Evolutionary conservation across 2,113 vertebrate species (phyloP).

Genomic region (Scalopus aquaticus): DNA sequence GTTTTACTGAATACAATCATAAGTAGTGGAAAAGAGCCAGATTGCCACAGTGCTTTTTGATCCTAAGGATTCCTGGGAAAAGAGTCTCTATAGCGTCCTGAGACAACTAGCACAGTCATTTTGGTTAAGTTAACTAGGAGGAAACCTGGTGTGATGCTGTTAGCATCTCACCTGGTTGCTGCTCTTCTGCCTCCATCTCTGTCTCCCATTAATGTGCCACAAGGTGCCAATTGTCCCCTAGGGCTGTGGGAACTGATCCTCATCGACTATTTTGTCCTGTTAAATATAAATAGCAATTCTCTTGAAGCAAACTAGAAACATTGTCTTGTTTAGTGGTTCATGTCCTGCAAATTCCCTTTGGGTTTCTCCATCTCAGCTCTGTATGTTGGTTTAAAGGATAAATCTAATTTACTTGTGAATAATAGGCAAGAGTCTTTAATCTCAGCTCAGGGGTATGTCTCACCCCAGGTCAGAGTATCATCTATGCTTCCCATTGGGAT

Average conservation of each 20-base stretch:
- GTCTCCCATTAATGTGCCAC: background rate
- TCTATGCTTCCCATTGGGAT: background rate
- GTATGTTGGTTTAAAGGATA: slow-evolving; percentile 1
- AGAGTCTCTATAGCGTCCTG: background rate
- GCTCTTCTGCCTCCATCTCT: background rate
- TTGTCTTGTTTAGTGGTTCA: background rate
- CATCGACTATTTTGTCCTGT: background rate
- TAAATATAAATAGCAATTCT: background rate
- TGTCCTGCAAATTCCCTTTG: background rate
- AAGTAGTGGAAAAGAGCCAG: background rate
- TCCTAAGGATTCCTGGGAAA: background rate
- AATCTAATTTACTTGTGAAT: background rate
- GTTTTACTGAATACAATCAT: background rate
- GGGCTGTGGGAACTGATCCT: background rate
- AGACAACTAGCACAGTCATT: background rate
- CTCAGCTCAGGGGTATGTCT: background rate
- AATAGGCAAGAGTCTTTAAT: background rate
- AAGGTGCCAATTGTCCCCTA: background rate
- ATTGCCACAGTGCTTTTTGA: background rate
- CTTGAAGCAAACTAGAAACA: background rate
- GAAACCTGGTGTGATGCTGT: too few species aligned
- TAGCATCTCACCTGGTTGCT: background rate
- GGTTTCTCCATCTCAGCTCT: background rate
- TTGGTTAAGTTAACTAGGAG: background rate
- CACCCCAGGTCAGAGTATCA: background rate